A percentile compares a stretch with the other conserved stretches of the same genome.
phyloP scores from a whole-genome alignment of 2,113 vertebrate genomes.

The Sinosuthora webbiana region DNA sequence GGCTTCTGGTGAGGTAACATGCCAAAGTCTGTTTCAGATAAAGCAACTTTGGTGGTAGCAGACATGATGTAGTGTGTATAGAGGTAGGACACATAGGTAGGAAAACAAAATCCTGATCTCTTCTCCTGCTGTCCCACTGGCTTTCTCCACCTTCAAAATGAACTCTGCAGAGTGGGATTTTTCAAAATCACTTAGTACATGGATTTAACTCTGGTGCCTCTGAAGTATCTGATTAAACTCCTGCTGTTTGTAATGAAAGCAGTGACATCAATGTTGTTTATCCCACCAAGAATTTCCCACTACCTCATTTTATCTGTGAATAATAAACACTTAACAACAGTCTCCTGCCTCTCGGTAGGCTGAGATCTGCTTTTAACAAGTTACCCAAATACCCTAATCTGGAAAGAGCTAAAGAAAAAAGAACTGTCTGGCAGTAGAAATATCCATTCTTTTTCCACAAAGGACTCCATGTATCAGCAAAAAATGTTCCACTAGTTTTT shows the following conservation, averaged over 20 bases:
- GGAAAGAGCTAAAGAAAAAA: background rate
- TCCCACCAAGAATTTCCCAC: background rate
- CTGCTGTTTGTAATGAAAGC: background rate
- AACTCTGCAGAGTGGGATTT: background rate
- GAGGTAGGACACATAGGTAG: fast-evolving
- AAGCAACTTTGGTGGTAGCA: background rate
- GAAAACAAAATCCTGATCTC: background rate
- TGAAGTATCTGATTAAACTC: background rate
- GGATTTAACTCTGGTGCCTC: background rate
- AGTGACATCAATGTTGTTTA: background rate
- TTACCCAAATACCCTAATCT: background rate
- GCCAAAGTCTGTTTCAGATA: background rate
- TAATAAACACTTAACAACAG: background rate
- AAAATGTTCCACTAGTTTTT: background rate
- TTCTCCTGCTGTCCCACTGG: background rate
- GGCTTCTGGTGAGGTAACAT: background rate
- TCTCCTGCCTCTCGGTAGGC: background rate
- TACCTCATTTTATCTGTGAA: background rate
- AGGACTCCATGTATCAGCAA: background rate
- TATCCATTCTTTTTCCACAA: background rate
- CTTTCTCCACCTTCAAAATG: background rate
- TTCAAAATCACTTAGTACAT: background rate
- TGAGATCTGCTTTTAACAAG: background rate
- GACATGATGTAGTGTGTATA: fast-evolving
- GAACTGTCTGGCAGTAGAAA: background rate